phyloP scores from a whole-genome alignment of 2,113 vertebrate genomes.

The Ovibos moschatus region DNA sequence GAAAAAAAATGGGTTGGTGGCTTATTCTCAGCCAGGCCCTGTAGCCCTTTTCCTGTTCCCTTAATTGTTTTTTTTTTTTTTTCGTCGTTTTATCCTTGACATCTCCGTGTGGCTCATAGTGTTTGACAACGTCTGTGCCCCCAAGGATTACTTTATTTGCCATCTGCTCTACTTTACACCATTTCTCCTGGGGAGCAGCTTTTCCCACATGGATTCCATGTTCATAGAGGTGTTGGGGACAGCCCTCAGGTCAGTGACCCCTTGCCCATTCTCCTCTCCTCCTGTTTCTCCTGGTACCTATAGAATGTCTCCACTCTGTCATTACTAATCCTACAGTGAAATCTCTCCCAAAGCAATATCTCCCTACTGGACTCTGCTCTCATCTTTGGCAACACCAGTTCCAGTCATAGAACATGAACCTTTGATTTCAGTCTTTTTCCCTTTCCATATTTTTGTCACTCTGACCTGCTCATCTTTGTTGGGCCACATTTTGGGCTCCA shows the following conservation, averaged over 20 bases:
- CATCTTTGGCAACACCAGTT: rapidly evolving
- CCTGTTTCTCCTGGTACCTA: neutral
- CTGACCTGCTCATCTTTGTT: neutral
- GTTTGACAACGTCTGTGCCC: neutral
- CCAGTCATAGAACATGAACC: neutral
- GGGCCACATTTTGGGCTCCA: neutral
- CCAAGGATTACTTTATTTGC: conserved; percentile 11
- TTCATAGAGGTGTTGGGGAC: neutral
- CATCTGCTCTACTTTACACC: conserved; percentile 17
- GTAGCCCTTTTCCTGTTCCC: neutral
- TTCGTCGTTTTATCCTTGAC: neutral
- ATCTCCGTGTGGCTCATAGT: conserved; percentile 12
- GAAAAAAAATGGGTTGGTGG: neutral
- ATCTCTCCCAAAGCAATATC: no score
- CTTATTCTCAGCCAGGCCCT: neutral
- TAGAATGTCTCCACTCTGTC: neutral
- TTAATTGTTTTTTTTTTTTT: neutral
- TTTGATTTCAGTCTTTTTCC: neutral
- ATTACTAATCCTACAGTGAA: neutral
- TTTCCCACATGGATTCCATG: neutral
- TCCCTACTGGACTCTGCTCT: neutral
- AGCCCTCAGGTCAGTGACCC: neutral
- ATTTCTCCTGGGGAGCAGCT: conserved; percentile 28
- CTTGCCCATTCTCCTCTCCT: neutral
- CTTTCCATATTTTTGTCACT: neutral